Percentiles rank a stretch among this genome's conserved stretches.
phyloP scores from a whole-genome alignment of 2,797 vertebrate genomes.

The Hippocampus kuda region DNA sequence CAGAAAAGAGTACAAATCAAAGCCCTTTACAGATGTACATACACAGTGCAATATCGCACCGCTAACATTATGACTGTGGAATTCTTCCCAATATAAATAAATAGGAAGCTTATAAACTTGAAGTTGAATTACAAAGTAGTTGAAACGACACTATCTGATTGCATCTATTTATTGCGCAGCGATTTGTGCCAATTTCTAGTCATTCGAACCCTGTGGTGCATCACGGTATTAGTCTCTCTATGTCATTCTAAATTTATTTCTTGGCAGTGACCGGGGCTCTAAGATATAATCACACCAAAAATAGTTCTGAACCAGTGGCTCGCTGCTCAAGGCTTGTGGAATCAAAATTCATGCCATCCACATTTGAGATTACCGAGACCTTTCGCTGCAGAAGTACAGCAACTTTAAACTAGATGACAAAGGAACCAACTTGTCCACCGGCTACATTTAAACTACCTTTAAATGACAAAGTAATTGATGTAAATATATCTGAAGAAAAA shows the following conservation, averaged over 20 bases:
- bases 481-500: not conserved
- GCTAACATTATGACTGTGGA: not conserved
- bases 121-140: not conserved
- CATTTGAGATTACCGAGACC: not conserved
- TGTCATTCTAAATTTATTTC: constrained; percentile 2
- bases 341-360: not conserved
- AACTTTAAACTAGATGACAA: not conserved
- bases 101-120: not conserved
- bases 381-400: not conserved
- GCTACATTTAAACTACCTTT: not conserved
- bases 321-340: not conserved
- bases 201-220: not conserved
- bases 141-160: constrained; percentile 1
- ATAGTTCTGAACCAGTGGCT: not conserved
- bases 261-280: not conserved
- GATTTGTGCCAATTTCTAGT: not conserved
- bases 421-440: not conserved
- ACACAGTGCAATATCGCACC: not conserved
- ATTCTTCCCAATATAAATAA: not conserved
- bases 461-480: not conserved
- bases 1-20: not conserved
- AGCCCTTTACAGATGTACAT: not conserved
- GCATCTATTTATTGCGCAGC: not conserved
- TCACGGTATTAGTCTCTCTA: not conserved
- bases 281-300: not conserved